phyloP scores from a whole-genome alignment of 1,140 invertebrate genomes.

The Brachionus paranguensis region DNA sequence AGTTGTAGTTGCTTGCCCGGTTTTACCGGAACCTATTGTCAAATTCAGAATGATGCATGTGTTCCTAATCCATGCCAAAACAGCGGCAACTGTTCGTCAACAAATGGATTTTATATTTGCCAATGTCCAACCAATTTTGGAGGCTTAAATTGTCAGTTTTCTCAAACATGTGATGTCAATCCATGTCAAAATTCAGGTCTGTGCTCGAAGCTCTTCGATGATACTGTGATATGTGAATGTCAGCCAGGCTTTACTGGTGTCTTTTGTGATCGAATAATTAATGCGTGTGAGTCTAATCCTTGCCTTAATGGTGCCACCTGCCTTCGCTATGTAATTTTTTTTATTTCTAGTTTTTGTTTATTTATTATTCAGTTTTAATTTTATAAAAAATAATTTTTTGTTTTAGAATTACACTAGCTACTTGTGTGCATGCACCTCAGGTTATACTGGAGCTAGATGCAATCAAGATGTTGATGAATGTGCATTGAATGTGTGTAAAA shows the following conservation, averaged over 20 bases:
- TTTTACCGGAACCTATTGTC: neutral
- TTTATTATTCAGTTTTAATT: neutral
- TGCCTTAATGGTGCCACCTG: slow-evolving; percentile 25
- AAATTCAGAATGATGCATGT: slow-evolving; percentile 6
- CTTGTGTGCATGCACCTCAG: slow-evolving; percentile 60
- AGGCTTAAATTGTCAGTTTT: neutral
- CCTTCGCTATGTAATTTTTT: slow-evolving; percentile 42
- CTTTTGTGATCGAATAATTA: slow-evolving; percentile 14
- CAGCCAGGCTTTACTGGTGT: slow-evolving; percentile 27
- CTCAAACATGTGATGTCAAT: neutral
- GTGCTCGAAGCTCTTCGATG: slow-evolving; percentile 7
- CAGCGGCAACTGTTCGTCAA: slow-evolving; percentile 59
- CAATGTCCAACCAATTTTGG: slow-evolving; percentile 67
- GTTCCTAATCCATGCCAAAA: neutral
- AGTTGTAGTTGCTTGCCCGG: neutral
- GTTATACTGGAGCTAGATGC: slow-evolving; percentile 61
- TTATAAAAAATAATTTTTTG: neutral
- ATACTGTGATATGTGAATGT: neutral
- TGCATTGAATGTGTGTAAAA: slow-evolving; percentile 45
- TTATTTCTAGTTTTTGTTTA: slow-evolving; percentile 41
- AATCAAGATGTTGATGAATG: slow-evolving; percentile 57
- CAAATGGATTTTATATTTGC: slow-evolving; percentile 83
- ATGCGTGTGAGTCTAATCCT: slow-evolving; percentile 24
- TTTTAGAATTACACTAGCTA: slow-evolving; percentile 57
- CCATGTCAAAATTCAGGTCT: slow-evolving; percentile 14